These are phyloP conservation scores for Anseranas semipalmata DNA, from an alignment of 2,113 vertebrate species.

Conservation along the genomic window DNA sequence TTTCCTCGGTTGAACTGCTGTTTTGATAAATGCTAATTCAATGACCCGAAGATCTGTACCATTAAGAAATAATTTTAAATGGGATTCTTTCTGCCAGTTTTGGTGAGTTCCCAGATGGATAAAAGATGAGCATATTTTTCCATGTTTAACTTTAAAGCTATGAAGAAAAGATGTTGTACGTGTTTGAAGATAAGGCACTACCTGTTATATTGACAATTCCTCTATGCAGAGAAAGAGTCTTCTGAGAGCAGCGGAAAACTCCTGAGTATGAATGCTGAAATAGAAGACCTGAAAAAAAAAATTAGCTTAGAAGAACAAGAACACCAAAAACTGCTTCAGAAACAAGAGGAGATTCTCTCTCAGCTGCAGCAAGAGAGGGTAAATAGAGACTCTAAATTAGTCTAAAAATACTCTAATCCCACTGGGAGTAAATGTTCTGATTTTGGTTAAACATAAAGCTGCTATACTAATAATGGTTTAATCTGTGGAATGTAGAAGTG, in stretches of 20 bases:
- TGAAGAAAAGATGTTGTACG: not conserved
- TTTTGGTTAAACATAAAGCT: not conserved
- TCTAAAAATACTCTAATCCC: not conserved
- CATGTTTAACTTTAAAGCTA: not conserved
- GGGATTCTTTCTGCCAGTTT: accelerated
- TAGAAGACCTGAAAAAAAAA: constrained; percentile 76
- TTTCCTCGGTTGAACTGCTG: not conserved
- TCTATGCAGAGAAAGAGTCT: constrained; percentile 55
- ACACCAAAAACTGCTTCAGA: constrained; percentile 76
- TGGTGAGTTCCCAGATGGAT: not conserved
- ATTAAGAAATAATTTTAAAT: not conserved
- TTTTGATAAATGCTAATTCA: not conserved
- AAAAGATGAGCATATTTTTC: not conserved
- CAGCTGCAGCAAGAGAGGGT: constrained; percentile 88
- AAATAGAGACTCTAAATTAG: not conserved
- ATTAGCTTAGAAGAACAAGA: constrained; percentile 66
- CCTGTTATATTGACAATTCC: not conserved
- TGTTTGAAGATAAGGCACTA: not conserved
- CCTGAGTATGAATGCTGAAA: constrained; percentile 78
- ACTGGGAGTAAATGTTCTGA: not conserved
- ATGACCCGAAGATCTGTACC: not conserved
- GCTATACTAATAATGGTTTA: not conserved
- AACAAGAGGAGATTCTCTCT: constrained; percentile 64
- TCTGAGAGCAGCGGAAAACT: constrained; percentile 67
- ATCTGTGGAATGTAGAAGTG: not conserved